Conservation (phyloP, 2,888 invertebrate genomes). For the Rhagonycha fulva region DNA sequence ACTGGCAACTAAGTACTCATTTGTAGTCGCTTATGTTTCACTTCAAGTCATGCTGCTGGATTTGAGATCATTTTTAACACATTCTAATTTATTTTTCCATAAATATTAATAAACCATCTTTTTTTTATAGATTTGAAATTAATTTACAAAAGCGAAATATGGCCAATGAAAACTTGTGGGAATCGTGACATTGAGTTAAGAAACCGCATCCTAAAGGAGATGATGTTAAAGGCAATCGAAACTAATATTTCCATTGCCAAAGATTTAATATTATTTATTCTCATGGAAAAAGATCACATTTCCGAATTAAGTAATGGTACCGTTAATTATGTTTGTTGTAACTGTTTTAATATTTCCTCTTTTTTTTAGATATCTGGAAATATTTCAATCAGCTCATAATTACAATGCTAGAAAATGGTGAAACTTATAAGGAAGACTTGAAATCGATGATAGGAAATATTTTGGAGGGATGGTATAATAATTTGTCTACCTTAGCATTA, state of each 20-base stretch:
- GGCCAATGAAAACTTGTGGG: background rate
- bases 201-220: background rate
- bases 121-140: conserved; percentile 9
- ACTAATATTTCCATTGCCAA: conserved; percentile 5
- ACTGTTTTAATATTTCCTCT: background rate
- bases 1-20: too few species aligned
- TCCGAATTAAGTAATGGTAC: conserved; percentile 11
- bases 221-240: conserved; percentile 1
- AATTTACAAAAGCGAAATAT: background rate
- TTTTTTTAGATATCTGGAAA: conserved; percentile 8
- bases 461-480: conserved; percentile 7
- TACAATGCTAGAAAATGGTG: background rate
- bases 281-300: conserved; percentile 1
- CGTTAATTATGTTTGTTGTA: background rate
- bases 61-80: too few species aligned
- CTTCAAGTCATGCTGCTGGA: too few species aligned
- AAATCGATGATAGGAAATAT: background rate
- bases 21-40: too few species aligned
- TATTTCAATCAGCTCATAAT: background rate
- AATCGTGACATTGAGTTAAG: conserved; percentile 1
- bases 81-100: too few species aligned
- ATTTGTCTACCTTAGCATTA: background rate
- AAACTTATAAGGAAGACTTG: background rate
- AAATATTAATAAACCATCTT: too few species aligned
- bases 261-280: conserved; percentile 11